Base-by-base conservation (phyloP, 2,113 vertebrate species). In the Atrichornis clamosus region DNA sequence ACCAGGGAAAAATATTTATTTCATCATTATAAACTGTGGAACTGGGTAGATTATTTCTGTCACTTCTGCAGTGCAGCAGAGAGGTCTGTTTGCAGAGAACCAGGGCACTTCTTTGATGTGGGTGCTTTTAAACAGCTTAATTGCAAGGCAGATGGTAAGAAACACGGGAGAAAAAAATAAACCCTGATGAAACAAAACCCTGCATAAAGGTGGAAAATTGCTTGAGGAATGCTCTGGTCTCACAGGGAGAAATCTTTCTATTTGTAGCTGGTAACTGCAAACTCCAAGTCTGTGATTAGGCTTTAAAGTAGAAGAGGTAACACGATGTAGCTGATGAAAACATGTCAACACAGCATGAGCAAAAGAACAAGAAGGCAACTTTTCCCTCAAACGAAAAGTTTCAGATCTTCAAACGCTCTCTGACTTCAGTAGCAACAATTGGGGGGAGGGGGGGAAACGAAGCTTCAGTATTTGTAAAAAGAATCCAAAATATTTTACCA, bases 111-210 rank as follows among this genome's bases (percentile, higher is more conserved):
- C 84, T 96, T 96, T 97, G 97, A 97, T 96, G 88, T 82, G 78
- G 87, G 30, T 87, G 85, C 93, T 95, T 95, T 95, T 94, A 97
- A 97, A 96, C 63, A 89, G 87, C 87, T 93, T 97, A 97, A 97
- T 97, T 97, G 96, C 92, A 6, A 95, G 73, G 94, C 94, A 97
- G 95, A 97, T 97, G 96, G 96, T 59, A 77, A 95, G 88, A 87
- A 96, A 87, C 74, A 56, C 75, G 39, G 21, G 28, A 15, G 32
- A 46, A 9, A 46, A 27, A 26, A 20, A 21, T 1, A 27, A 74
- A n/a, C 32, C 68, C 62, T 79, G 90, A 89, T 91, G 93, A 93
- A 96, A 96, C 74, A 85, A 90, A 95, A 18, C 56, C 53, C 82
- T 42, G 75, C 56, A 89, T 41, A 91, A 97, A 96, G 94, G 89